Evolutionary conservation across 2,797 vertebrate species (phyloP), one percentile per base, ranked within the genome.

Genomic region (Phylloscopus collybita): DNA sequence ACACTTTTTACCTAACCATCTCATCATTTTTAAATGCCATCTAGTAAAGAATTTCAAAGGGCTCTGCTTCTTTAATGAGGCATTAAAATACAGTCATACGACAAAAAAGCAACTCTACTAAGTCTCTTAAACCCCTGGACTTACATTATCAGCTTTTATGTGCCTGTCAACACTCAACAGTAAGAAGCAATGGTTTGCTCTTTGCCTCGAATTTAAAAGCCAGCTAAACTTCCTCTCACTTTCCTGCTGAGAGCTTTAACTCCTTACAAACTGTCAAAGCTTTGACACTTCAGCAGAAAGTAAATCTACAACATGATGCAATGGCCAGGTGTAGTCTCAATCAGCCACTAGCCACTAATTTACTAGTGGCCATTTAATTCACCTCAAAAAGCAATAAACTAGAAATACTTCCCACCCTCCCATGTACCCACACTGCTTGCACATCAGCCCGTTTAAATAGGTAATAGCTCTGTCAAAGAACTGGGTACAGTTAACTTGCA

Each of bases 131-230:
- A 97, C 97, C 96, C 95, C 98, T 97, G 96, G 98, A 93, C 98
- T 98, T 98, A 98, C 98, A 98, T 98, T 98, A 98, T 98, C 98
- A 98, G 97, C 98, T 98, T 99, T 98, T 98, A 99, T 98, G 97
- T 98, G 98, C 98, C 98, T 98, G 98, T 99, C 98, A 98, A 98
- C 98, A 98, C 98, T 98, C 97, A 95, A 94, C 73, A 90, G 90
- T 92, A 96, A 97, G 96, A 96, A 96, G 97, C 96, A 96, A 96
- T 90, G 90, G 91, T 96, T 97, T 97, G 95, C 95, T 97, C 97
- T 97, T 93, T 97, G 93, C 86, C 94, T 97, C 8, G 18, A 96
- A 95, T 97, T 96, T 97, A 97, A 97, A 96, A 97, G 96, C 92
- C 93, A 97, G 92, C 96, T 96, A 96, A 97, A 96, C 95, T 96